phyloP scores from a whole-genome alignment of 1,140 invertebrate genomes.

The Pantala flavescens region DNA sequence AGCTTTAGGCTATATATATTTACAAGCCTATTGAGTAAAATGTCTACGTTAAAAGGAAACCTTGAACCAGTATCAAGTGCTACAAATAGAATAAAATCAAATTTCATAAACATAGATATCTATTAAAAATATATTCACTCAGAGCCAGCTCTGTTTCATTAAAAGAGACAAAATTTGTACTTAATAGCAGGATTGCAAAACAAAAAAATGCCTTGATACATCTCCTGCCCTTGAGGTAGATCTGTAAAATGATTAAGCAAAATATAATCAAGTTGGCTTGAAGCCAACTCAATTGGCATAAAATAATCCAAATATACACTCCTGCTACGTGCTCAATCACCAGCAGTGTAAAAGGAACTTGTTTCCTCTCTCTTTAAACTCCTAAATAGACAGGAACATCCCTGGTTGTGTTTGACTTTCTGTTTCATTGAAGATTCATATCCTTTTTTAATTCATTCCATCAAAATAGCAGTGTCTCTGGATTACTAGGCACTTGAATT shows the following conservation, averaged over 20 bases:
- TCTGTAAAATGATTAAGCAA: neutral
- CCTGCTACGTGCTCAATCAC: neutral
- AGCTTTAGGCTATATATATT: neutral
- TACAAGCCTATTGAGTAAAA: neutral
- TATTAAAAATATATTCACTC: slow-evolving; percentile 11
- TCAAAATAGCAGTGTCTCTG: neutral
- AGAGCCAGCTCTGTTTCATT: neutral
- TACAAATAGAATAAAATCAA: slow-evolving; percentile 5
- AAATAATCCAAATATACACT: neutral
- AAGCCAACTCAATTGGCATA: neutral
- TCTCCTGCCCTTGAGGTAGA: slow-evolving; percentile 3
- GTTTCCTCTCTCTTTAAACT: neutral
- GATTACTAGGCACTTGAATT: neutral
- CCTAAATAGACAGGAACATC: neutral
- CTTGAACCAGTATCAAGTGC: slow-evolving; percentile 8
- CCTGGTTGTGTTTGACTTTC: neutral
- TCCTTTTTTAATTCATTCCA: neutral
- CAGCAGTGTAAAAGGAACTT: slow-evolving; percentile 5
- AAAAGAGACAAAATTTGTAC: slow-evolving; percentile 10
- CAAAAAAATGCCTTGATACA: neutral
- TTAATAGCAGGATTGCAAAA: neutral
- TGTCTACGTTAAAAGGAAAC: slow-evolving; percentile 7
- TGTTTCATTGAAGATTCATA: too few species aligned
- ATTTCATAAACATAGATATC: slow-evolving; percentile 5
- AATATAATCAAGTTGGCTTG: slow-evolving; percentile 3